Evolutionary conservation across 64 coral and sea anemone species (phyloP), one percentile per base, ranked within the genome.

Genomic region (Actinia tenebrosa): DNA sequence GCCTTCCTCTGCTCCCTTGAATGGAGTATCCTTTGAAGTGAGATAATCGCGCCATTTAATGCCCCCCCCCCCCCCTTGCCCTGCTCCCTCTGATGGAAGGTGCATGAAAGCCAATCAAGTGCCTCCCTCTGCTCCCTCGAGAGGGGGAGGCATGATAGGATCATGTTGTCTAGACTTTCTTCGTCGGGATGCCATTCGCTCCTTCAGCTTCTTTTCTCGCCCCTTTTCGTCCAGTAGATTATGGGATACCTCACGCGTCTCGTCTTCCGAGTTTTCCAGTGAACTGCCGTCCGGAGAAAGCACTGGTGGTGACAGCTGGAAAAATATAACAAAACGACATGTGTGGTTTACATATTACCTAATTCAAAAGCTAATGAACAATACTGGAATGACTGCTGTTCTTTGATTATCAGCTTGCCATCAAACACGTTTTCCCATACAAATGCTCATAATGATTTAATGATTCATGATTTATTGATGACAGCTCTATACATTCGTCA

Each of bases 161-260:
- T 22, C 79, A 43, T 19, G 86, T 72, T n/a, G 61, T 44, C 91
- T 84, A 43, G 56, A 89, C 86, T 80, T 88, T 86, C 86, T 64
- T 42, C 91, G 92, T 2, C 97, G 88, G 17, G 90, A 79, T 26
- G 93, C 97, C 93, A 99, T 95, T 1, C 97, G 89, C 63, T 99
- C 97, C 17, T 99, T 99, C 16, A 99, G 86, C 15, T 99, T 99
- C 6, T 86, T 91, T 66, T 95, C 86, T 25, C 90, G 93, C 15
- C 93, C 89, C 71, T 99, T 99, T 3, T 89, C 97, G 81, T 99
- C 97, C 9, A 99, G 86, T 44, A 95, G 85, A 50, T 92, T 89
- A 47, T 89, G 89, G 25, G 91, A 84, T 2, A 90, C 84, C 26
- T 92, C 91, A 22, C 86, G 82, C 3, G 78, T 71, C 20, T 87